Evolutionary conservation across 2,113 vertebrate species (phyloP).

Genomic region (Cyanoramphus novaezelandiae): DNA sequence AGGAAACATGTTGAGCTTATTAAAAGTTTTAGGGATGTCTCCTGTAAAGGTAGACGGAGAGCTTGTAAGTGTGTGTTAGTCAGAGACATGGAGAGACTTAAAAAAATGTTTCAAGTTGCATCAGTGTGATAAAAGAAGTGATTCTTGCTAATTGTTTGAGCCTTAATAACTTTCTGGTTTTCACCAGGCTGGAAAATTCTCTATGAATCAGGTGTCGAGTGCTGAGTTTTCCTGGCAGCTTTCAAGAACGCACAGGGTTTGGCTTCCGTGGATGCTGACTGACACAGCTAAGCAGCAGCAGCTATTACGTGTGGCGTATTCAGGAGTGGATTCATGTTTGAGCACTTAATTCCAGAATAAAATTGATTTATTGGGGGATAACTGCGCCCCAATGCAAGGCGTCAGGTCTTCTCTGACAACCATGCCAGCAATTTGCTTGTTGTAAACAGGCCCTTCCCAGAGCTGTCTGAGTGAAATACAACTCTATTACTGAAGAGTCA

Average conservation of each 20-base stretch:
- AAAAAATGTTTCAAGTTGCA: background rate
- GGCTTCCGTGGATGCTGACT: background rate
- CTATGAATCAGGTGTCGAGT: background rate
- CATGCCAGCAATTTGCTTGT: background rate
- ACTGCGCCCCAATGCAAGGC: background rate
- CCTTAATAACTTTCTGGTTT: background rate
- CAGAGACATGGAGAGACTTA: background rate
- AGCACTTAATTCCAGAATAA: background rate
- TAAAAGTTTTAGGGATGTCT: background rate
- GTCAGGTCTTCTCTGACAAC: conserved; percentile 5
- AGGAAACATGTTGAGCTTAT: background rate
- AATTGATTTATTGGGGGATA: conserved; percentile 9
- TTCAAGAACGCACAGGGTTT: background rate
- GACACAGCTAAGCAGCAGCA: background rate
- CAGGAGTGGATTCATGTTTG: background rate
- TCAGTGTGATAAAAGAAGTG: background rate
- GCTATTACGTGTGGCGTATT: background rate
- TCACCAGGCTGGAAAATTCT: background rate
- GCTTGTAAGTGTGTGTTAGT: background rate
- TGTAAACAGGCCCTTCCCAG: background rate
- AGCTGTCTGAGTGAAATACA: background rate
- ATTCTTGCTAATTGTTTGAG: background rate
- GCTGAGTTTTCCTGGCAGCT: background rate
- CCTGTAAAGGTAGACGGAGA: background rate
- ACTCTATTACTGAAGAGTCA: background rate